Evolutionary conservation across 2,113 vertebrate genomes (phyloP), one percentile per base, ranked within the genome.

Genomic region (human): DNA sequence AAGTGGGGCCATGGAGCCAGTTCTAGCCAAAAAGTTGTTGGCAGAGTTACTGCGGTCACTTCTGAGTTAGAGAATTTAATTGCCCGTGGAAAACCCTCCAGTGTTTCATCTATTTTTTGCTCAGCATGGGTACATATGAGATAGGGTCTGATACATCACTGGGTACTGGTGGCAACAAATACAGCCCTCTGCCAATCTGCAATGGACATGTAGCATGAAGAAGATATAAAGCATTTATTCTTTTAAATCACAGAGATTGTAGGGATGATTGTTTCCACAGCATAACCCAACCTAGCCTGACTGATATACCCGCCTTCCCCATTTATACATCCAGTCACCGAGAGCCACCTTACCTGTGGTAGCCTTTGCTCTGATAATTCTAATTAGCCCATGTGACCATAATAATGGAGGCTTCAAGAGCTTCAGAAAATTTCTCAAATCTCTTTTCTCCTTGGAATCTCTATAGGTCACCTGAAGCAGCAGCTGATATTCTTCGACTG

Each of bases 401-500:
- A 4, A 12, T 0, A 32, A 64, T 2, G 23, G n/a, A n/a, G 48
- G 11, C 0, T 52, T 90, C 85, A 90, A n/a, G 50, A 10, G 59
- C 72, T 94, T 85, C 66, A 97, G 97, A 90, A 96, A 52, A 7
- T 76, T 89, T 72, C 57, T 79, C 66, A 98, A 4, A 9, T 70
- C 45, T 76, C 38, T 93, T 87, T 97, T 97, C 61, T 98, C 95
- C 25, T 23, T 23, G 20, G 90, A 30, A 83, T 97, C 23, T 43
- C 78, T 23, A 61, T 97, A 98, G 40, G 85, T 11, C 78, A 98
- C 48, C 78, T 97, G 97, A 85, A 98, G 78, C 14, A 98, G 55
- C 30, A 98, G 73, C 40, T 98, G 96, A 8, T 97, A 98, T 79
- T 98, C 95, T 68, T 55, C 97, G 40, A 9, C 8, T 40, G 81